Evolutionary conservation across 2,113 vertebrate genomes (phyloP).

Genomic region (Syrmaticus mikado): DNA sequence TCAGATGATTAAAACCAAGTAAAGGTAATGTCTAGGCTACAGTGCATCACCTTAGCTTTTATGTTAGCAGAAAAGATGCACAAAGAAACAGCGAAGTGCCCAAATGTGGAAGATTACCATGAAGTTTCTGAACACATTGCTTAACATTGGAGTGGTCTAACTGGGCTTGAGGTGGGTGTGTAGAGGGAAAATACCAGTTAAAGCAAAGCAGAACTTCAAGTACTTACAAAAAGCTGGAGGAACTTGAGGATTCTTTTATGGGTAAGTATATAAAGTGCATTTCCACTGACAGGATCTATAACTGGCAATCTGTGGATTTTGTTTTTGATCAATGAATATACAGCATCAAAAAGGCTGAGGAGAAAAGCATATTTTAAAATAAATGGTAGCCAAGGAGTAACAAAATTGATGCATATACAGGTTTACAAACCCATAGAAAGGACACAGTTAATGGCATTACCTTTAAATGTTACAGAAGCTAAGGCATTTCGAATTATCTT

Average conservation of each 20-base stretch:
- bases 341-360: constrained; percentile 93
- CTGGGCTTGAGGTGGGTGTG: neutral
- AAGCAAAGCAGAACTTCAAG: neutral
- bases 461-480: neutral
- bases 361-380: constrained; percentile 61
- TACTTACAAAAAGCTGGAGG: constrained; percentile 99
- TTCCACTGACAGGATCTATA: constrained; percentile 95
- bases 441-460: neutral
- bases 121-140: neutral
- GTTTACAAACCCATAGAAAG: neutral
- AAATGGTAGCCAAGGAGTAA: neutral
- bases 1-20: neutral
- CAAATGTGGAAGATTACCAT: neutral
- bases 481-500: neutral
- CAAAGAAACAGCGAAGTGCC: neutral
- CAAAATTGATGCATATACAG: neutral
- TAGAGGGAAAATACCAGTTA: neutral
- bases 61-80: neutral
- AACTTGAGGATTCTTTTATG: constrained; percentile 99
- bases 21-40: neutral
- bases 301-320: constrained; percentile 98
- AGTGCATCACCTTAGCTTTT: neutral
- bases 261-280: constrained; percentile 98
- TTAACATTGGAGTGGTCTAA: neutral
- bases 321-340: constrained; percentile 96